Evolutionary conservation across 1,140 invertebrate species (phyloP), one percentile per base, ranked within the genome.

Genomic region (Andricus grossulariae): DNA sequence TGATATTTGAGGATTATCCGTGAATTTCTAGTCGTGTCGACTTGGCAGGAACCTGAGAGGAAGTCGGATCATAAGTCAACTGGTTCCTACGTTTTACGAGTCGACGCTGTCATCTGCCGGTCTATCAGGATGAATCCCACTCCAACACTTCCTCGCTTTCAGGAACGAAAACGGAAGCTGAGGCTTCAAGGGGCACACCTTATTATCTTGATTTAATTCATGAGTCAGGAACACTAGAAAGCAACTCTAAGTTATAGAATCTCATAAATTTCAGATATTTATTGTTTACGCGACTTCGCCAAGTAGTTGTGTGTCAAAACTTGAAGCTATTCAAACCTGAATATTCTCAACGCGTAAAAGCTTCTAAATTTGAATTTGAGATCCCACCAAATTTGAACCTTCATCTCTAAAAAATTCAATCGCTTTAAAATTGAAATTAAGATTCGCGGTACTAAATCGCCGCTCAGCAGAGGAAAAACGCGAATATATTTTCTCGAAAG

Each of bases 61-160:
- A 49, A 71, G 71, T 71, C 71, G 49, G 74, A 73, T 60, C 77
- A 71, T 79, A 81, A 81, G 79, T 51, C 50, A 70, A n/a, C 1
- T 55, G 25, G 74, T 72, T 81, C 66, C 77, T 81, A 70, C 72
- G 51, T 77, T 80, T 82, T 80, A 80, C 55, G 80, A 66, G 66
- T 49, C 74, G 51, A 57, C 55, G 45, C 39, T 73, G 71, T 80
- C 66, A 12, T 51, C 71, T 45, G 57, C 50, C 21, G 19, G 52
- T 71, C 39, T 66, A 71, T 19, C 50, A 79, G 60, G 79, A 19
- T 13, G 10, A 55, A 19, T 45, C 51, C 15, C 76, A 15, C 45
- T 54, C 72, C 74, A 66, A 66, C 25, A n/a, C 60, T 66, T 66
- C 60, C 60, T 66, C 25, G 15, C 60, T 66, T 66, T 39, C 60